phyloP scores from a whole-genome alignment of 2,797 vertebrate species.

The Karalla daura region DNA sequence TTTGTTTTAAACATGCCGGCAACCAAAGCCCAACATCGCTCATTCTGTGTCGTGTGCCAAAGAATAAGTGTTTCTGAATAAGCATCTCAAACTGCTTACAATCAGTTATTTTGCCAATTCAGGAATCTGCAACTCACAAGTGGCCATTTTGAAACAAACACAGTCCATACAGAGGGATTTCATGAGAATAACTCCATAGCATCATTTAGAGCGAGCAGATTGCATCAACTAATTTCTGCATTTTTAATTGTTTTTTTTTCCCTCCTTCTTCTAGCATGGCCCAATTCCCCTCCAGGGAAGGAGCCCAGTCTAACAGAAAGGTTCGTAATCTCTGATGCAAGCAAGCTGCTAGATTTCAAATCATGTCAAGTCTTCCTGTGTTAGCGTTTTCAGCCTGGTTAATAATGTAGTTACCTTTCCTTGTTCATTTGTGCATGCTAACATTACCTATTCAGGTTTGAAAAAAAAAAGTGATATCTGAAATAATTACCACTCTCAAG shows the following conservation, averaged over 20 bases:
- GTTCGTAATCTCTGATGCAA: slow-evolving; percentile 82
- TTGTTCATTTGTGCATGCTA: slow-evolving; percentile 54
- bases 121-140: slow-evolving; percentile 2
- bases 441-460: slow-evolving; percentile 55
- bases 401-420: slow-evolving; percentile 77
- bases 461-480: slow-evolving; percentile 60
- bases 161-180: slow-evolving; percentile 29
- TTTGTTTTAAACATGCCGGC: not conserved
- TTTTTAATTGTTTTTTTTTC: slow-evolving; percentile 78
- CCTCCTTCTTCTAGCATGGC: slow-evolving; percentile 36
- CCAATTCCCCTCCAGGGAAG: slow-evolving; percentile 62
- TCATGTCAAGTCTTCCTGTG: slow-evolving; percentile 73
- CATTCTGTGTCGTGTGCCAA: not conserved
- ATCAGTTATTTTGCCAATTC: slow-evolving; percentile 15
- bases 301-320: slow-evolving; percentile 71
- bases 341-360: slow-evolving; percentile 79
- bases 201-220: slow-evolving; percentile 66
- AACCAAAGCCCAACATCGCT: not conserved
- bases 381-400: slow-evolving; percentile 73
- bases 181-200: slow-evolving; percentile 29
- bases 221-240: slow-evolving; percentile 75
- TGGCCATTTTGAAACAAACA: slow-evolving; percentile 17
- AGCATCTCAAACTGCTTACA: slow-evolving; percentile 4
- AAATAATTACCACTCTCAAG: slow-evolving; percentile 76
- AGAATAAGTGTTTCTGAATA: not conserved